These are phyloP conservation scores for Cottoperca gobio DNA, from an alignment of 2,797 vertebrate species.

Conservation along the genomic window DNA sequence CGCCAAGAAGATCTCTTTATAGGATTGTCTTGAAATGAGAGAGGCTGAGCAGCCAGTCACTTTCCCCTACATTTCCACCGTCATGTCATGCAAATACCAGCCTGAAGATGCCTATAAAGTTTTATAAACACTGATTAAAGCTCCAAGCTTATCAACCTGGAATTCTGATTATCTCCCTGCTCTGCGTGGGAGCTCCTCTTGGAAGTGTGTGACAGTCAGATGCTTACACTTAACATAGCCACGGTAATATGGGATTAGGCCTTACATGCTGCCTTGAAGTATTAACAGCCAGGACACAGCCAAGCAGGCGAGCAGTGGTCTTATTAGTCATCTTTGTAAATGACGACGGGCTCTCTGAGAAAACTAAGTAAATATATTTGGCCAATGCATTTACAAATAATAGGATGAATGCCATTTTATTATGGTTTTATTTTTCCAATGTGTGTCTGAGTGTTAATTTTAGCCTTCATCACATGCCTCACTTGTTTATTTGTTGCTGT, in stretches of 20 bases:
- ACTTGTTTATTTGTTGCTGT: slow-evolving; percentile 41
- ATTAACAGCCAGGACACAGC: slow-evolving; percentile 68
- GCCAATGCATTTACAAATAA: slow-evolving; percentile 13
- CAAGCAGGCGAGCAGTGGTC: slow-evolving; percentile 55
- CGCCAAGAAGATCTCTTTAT: slow-evolving; percentile 65
- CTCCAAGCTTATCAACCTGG: slow-evolving; percentile 51
- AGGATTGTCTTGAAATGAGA: slow-evolving; percentile 65
- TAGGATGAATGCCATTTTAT: background rate
- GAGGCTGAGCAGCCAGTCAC: slow-evolving; percentile 16
- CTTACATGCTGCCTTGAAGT: slow-evolving; percentile 68
- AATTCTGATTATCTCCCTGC: slow-evolving; percentile 62
- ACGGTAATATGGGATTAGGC: slow-evolving; percentile 81
- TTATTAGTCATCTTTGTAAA: slow-evolving; percentile 67
- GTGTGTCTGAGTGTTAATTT: background rate
- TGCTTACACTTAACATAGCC: slow-evolving; percentile 79
- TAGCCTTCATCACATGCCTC: background rate
- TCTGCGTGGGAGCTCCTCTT: slow-evolving; percentile 48
- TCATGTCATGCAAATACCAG: slow-evolving; percentile 6
- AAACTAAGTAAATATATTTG: slow-evolving; percentile 55
- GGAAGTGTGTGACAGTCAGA: slow-evolving; percentile 70
- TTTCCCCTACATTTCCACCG: slow-evolving; percentile 21
- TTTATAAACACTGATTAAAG: slow-evolving; percentile 37
- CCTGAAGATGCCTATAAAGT: slow-evolving; percentile 14
- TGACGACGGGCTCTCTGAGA: slow-evolving; percentile 37
- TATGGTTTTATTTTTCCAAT: background rate